These are phyloP conservation scores for Tipula helvola DNA, from an alignment of 2,888 invertebrate species.

Conservation along the genomic window DNA sequence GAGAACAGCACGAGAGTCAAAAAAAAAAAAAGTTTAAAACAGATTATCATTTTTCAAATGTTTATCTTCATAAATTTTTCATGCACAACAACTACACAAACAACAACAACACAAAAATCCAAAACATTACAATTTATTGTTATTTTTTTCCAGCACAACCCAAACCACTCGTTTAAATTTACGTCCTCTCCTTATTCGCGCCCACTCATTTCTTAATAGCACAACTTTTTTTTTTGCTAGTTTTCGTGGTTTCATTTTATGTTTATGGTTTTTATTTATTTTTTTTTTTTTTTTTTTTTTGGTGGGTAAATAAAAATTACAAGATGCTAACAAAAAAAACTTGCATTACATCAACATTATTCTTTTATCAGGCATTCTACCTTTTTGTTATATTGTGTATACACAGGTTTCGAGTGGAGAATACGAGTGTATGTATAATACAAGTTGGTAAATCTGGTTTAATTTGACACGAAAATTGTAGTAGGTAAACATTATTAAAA, in stretches of 20 bases:
- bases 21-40: neutral
- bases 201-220: neutral
- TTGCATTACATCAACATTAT: neutral
- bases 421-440: neutral
- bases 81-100: neutral
- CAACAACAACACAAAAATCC: neutral
- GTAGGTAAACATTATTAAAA: neutral
- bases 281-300: neutral
- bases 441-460: neutral
- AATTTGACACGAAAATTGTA: neutral
- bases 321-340: neutral
- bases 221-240: neutral
- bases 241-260: neutral
- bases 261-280: neutral
- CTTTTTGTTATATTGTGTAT: neutral
- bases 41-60: constrained; percentile 4
- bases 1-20: no score
- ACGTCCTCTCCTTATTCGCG: neutral
- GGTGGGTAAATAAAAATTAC: neutral
- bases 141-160: neutral
- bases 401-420: neutral
- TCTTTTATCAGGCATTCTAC: neutral
- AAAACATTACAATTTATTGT: neutral
- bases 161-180: neutral
- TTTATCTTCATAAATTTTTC: neutral